Evolutionary conservation across 2,888 invertebrate genomes (phyloP).

Genomic region (Thereva unica): DNA sequence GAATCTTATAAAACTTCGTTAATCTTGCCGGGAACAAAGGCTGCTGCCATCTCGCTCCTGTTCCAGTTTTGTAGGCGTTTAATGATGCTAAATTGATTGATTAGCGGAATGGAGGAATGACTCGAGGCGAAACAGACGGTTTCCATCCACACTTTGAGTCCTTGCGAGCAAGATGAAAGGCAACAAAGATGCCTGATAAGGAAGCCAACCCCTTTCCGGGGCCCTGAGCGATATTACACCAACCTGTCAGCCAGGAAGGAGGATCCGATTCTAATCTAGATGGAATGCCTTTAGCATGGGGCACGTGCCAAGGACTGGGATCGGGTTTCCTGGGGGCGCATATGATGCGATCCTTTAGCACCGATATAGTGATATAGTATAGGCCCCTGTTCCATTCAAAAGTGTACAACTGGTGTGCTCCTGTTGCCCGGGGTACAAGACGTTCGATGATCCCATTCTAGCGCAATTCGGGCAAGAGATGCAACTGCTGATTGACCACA

Average conservation of each 20-base stretch:
- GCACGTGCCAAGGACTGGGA: slow-evolving; percentile 31
- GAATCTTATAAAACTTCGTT: no score
- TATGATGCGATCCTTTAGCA: slow-evolving; percentile 18
- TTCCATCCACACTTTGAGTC: slow-evolving; percentile 1
- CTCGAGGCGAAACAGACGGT: slow-evolving; percentile 26
- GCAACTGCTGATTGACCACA: slow-evolving; percentile 30
- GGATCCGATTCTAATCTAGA: slow-evolving; percentile 29
- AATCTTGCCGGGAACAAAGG: no score
- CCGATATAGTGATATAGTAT: slow-evolving; percentile 16
- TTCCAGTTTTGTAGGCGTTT: slow-evolving; percentile 15
- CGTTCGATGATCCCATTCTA: slow-evolving; percentile 25
- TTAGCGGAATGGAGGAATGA: slow-evolving; percentile 7
- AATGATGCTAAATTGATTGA: slow-evolving; percentile 30
- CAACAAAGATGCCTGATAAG: slow-evolving; percentile 16
- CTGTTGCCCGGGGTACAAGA: slow-evolving; percentile 25
- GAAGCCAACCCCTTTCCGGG: slow-evolving; percentile 26
- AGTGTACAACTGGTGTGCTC: slow-evolving; percentile 22
- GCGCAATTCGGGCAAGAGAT: not conserved
- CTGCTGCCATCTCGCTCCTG: not conserved
- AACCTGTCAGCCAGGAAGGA: slow-evolving; percentile 20
- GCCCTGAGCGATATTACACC: slow-evolving; percentile 14
- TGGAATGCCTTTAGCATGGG: slow-evolving; percentile 15
- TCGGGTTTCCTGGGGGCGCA: slow-evolving; percentile 23
- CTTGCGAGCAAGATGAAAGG: not conserved
- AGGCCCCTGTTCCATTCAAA: not conserved